A percentile compares a stretch with the other conserved stretches of the same genome.
phyloP scores from a whole-genome alignment of 2,888 invertebrate species.

The Tachina fera region DNA sequence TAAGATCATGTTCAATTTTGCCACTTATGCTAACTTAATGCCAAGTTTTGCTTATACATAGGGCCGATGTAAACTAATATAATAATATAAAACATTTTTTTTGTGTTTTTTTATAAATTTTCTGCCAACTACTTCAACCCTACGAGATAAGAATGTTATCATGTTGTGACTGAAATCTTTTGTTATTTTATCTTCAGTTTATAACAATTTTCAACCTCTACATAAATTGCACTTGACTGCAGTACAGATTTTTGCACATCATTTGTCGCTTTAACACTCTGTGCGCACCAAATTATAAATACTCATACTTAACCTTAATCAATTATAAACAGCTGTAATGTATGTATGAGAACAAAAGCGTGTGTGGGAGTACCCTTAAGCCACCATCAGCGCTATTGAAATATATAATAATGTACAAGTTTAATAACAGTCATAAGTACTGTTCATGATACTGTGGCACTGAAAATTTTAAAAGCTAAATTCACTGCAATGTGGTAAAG shows the following conservation, averaged over 20 bases:
- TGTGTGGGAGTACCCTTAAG: constrained; percentile 48
- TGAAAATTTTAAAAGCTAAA: too few species aligned
- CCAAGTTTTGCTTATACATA: too few species aligned
- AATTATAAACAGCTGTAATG: constrained; percentile 2
- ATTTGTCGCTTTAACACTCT: neutral
- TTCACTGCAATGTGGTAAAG: too few species aligned
- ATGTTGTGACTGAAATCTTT: neutral
- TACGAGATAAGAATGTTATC: neutral
- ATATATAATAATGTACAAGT: constrained; percentile 55
- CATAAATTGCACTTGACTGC: neutral
- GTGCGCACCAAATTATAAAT: neutral
- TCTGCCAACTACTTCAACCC: neutral
- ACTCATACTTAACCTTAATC: constrained; percentile 48
- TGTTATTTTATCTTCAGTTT: neutral
- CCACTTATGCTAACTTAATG: too few species aligned
- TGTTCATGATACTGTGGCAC: constrained; percentile 8
- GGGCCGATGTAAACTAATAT: too few species aligned
- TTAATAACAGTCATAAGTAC: constrained; percentile 33
- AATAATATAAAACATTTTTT: too few species aligned
- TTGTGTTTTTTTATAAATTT: too few species aligned
- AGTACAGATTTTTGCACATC: neutral
- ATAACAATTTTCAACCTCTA: neutral
- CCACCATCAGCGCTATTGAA: constrained; percentile 8
- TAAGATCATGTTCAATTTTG: too few species aligned
- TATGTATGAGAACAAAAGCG: constrained; percentile 28